These are phyloP conservation scores for Eristalis intricaria DNA, from an alignment of 2,888 invertebrate species.

Conservation along the genomic window DNA sequence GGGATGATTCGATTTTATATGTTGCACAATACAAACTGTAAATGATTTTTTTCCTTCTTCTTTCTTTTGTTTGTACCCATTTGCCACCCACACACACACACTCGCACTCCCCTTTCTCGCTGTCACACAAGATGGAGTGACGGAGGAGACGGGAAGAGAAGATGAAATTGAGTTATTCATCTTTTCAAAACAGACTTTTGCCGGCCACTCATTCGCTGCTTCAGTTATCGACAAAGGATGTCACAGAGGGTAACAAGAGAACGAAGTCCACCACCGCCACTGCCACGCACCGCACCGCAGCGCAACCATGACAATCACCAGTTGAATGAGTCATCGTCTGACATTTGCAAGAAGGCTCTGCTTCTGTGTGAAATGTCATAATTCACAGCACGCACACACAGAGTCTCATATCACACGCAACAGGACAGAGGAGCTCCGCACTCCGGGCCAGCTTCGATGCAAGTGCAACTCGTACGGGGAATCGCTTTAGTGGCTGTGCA, in stretches of 20 bases:
- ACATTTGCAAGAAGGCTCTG: constrained; percentile 10
- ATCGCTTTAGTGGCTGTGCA: background rate
- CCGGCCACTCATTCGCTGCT: background rate
- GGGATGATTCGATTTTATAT: constrained; percentile 65
- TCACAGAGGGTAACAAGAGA: background rate
- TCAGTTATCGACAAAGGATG: constrained; percentile 4
- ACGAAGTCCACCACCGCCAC: background rate
- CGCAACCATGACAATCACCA: constrained; percentile 22
- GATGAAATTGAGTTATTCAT: constrained; percentile 54
- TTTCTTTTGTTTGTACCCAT: too few relatives aligned
- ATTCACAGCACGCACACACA: constrained; percentile 32
- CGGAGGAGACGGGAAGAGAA: background rate
- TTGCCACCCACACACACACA: constrained; percentile 11
- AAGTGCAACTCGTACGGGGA: background rate
- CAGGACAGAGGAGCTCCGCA: background rate
- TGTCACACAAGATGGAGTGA: background rate
- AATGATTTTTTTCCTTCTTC: constrained; percentile 27
- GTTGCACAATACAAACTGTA: constrained; percentile 34
- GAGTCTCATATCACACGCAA: background rate
- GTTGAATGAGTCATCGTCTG: constrained; percentile 63
- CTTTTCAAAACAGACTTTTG: constrained; percentile 9
- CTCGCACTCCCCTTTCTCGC: background rate
- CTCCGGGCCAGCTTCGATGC: background rate
- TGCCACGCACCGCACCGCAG: constrained; percentile 3
- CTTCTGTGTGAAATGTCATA: constrained; percentile 27